These are phyloP conservation scores for Hirundo rustica DNA, from an alignment of 2,797 vertebrate genomes.

Conservation along the genomic window DNA sequence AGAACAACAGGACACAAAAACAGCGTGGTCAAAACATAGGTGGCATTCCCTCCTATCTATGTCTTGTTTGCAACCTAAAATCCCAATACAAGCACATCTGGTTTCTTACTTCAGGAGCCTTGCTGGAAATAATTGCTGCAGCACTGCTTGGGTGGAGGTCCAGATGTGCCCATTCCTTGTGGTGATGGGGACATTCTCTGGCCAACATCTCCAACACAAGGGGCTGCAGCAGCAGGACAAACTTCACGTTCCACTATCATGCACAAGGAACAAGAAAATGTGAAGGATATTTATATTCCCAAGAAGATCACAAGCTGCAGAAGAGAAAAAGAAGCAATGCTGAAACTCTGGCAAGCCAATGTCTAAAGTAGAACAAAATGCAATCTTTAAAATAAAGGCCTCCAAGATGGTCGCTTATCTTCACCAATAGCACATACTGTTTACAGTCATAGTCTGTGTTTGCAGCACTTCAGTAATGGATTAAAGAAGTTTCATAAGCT, in stretches of 20 bases:
- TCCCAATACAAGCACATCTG: background rate
- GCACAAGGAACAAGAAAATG: background rate
- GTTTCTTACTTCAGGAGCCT: background rate
- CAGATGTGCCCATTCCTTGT: background rate
- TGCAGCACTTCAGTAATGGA: background rate
- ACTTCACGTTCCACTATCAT: background rate
- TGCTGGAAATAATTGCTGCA: constrained; percentile 1
- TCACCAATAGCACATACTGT: background rate
- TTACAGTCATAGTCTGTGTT: background rate
- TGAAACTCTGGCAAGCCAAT: background rate
- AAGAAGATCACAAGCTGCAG: background rate
- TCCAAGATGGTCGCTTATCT: background rate
- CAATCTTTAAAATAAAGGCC: background rate
- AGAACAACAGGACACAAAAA: background rate
- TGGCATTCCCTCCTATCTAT: background rate
- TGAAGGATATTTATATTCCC: background rate
- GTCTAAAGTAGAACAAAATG: background rate
- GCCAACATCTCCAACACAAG: background rate
- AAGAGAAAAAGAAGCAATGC: background rate
- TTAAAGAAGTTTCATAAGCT: background rate
- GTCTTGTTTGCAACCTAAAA: background rate
- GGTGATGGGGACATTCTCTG: background rate
- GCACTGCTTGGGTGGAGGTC: background rate
- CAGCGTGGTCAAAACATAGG: background rate
- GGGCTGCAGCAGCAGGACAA: background rate